These are phyloP conservation scores for Reticulitermes speratus DNA, from an alignment of 1,140 invertebrate genomes.

Conservation along the genomic window DNA sequence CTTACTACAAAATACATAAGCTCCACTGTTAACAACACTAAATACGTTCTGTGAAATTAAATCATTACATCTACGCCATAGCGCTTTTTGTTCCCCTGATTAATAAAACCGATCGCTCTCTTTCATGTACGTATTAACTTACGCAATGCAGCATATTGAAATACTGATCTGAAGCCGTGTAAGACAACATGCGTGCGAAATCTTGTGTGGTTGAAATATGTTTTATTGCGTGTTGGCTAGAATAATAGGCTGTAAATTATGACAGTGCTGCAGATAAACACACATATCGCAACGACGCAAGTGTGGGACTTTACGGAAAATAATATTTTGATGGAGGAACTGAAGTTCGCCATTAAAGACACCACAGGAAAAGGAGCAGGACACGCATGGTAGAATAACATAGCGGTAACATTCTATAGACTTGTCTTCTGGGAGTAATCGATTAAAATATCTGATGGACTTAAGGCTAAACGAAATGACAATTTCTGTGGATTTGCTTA, in stretches of 20 bases:
- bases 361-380: too few species aligned
- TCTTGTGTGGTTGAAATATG: not conserved
- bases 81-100: not conserved
- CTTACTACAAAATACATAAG: not conserved
- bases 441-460: too few species aligned
- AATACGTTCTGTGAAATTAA: not conserved
- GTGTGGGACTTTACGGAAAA: too few species aligned
- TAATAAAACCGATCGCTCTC: not conserved
- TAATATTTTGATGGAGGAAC: too few species aligned
- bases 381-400: too few species aligned
- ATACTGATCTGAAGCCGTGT: not conserved
- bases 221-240: not conserved
- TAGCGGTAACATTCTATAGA: too few species aligned
- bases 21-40: not conserved
- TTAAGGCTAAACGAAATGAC: too few species aligned
- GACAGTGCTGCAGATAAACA: too few species aligned
- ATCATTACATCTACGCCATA: not conserved
- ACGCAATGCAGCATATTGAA: not conserved
- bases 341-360: too few species aligned
- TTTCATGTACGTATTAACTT: not conserved
- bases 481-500: too few species aligned
- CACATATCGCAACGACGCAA: too few species aligned
- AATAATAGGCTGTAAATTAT: not conserved
- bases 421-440: too few species aligned
- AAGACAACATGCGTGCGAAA: not conserved